Conservation (phyloP, 2,888 invertebrate species). For the Drosophila robusta region DNA sequence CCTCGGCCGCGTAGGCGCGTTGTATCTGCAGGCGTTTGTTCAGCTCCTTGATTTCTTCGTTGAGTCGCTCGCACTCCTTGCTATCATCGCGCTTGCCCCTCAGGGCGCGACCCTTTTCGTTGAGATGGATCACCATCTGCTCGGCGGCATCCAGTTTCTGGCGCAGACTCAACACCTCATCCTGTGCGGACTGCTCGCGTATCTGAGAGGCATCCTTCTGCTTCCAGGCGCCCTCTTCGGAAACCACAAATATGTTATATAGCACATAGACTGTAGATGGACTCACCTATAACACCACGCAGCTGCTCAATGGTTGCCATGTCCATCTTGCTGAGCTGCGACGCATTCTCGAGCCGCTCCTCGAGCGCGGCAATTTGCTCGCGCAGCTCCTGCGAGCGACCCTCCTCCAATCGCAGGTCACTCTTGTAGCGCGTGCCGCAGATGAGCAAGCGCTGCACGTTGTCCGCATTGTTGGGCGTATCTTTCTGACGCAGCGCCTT, state of each 20-base stretch:
- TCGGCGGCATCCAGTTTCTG: slow-evolving; percentile 81
- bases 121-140: slow-evolving; percentile 78
- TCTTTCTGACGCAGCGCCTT: slow-evolving; percentile 83
- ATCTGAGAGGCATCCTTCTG: slow-evolving; percentile 84
- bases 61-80: slow-evolving; percentile 83
- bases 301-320: slow-evolving; percentile 83
- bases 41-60: slow-evolving; percentile 83
- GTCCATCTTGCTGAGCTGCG: slow-evolving; percentile 79
- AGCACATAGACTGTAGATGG: slow-evolving; percentile 74
- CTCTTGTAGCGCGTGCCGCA: slow-evolving; percentile 81
- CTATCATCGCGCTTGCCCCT: slow-evolving; percentile 80
- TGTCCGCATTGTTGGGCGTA: slow-evolving; percentile 83
- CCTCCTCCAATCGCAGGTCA: slow-evolving; percentile 74
- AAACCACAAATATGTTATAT: neutral
- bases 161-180: slow-evolving; percentile 80
- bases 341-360: slow-evolving; percentile 71
- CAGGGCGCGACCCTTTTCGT: slow-evolving; percentile 74
- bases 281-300: slow-evolving; percentile 82
- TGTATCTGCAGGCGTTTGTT: slow-evolving; percentile 83
- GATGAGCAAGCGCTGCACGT: slow-evolving; percentile 83
- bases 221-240: slow-evolving; percentile 84
- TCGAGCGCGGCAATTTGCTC: slow-evolving; percentile 71
- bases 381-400: slow-evolving; percentile 72
- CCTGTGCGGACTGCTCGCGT: slow-evolving; percentile 84
- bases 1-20: slow-evolving; percentile 80